Evolutionary conservation across 2,113 vertebrate species (phyloP), one percentile per base, ranked within the genome.

Genomic region (Rutilus rutilus): DNA sequence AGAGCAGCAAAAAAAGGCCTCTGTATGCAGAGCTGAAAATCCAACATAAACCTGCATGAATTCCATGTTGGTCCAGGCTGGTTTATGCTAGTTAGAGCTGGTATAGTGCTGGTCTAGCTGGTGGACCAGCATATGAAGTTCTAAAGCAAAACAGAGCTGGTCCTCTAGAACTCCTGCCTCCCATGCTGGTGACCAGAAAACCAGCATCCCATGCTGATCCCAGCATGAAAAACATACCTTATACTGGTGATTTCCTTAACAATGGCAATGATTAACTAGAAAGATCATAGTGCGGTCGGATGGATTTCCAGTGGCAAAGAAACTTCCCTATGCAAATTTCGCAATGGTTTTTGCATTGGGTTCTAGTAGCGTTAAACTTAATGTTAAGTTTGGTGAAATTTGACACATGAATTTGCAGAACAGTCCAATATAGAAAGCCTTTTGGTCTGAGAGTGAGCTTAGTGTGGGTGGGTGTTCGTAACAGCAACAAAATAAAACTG

Each of bases 1-100:
- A 52, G 60, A 65, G 33, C 47, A 79, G 42, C 62, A 86, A 67
- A 80, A 39, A 84, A 65, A 12, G 42, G 5, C 54, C 71, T 76
- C 67, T 84, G 39, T 21, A 21, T 19, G 1, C 19, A 8, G 42
- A 42, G 19, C 19, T 57, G 54, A 57, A 57, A 57, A 57, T 23
- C 19, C 54, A 57, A 57, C 54, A 57, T 57, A 57, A 57, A 57
- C 19, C 54, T 57, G 19, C 6, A 57, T 57, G 19, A 8, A 57
- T 8, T 57, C 6, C 19, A 57, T 21, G 2, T 54, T 21, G 54
- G 19, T 57, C 54, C 54, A 21, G 54, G 54, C 54, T 57, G 50
- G 14, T 52, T 52, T 52, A 52, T 54, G 52, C 17, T 54, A 5
- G 52, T 57, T 21, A 57, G 19, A 57, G 52, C 1, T 21, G 52